phyloP scores from a whole-genome alignment of 2,888 invertebrate species.

The Lysandra bellargus region DNA sequence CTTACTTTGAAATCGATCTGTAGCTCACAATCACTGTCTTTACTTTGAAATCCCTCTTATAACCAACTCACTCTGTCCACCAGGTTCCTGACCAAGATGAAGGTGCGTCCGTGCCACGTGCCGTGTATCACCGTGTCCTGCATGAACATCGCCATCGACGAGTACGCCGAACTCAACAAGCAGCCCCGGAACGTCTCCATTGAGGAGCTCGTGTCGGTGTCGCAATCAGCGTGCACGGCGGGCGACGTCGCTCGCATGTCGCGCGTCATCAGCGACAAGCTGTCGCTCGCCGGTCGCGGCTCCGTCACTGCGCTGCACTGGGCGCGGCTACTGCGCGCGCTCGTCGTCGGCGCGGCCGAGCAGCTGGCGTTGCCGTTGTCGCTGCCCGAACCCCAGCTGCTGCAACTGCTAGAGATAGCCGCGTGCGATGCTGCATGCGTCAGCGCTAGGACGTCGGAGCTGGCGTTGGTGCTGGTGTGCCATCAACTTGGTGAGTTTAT shows the following conservation, averaged over 20 bases:
- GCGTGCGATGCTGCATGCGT: conserved; percentile 88
- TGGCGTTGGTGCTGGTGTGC: conserved; percentile 87
- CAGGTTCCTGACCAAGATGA: conserved; percentile 91
- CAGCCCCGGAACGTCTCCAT: conserved; percentile 77
- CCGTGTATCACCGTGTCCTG: conserved; percentile 93
- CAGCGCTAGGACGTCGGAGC: conserved; percentile 85
- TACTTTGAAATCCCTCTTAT: too few species aligned
- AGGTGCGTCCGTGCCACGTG: conserved; percentile 90
- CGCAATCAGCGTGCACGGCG: conserved; percentile 90
- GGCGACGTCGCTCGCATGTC: conserved; percentile 94
- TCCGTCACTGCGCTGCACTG: conserved; percentile 85
- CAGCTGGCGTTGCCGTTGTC: conserved; percentile 32
- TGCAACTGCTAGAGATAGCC: conserved; percentile 85
- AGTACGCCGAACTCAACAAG: conserved; percentile 79
- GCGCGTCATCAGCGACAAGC: conserved; percentile 88
- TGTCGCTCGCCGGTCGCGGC: conserved; percentile 78
- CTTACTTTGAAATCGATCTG: too few species aligned
- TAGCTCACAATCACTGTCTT: too few species aligned
- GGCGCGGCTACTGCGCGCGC: conserved; percentile 83
- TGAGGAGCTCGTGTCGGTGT: conserved; percentile 83
- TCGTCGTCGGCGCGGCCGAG: conserved; percentile 74
- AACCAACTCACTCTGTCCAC: not conserved
- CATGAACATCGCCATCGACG: conserved; percentile 91
- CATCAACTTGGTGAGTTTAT: conserved; percentile 80
- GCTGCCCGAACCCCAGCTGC: conserved; percentile 35